Base-by-base conservation (phyloP, 1,140 invertebrate species). In the Bombus cullumanus region DNA sequence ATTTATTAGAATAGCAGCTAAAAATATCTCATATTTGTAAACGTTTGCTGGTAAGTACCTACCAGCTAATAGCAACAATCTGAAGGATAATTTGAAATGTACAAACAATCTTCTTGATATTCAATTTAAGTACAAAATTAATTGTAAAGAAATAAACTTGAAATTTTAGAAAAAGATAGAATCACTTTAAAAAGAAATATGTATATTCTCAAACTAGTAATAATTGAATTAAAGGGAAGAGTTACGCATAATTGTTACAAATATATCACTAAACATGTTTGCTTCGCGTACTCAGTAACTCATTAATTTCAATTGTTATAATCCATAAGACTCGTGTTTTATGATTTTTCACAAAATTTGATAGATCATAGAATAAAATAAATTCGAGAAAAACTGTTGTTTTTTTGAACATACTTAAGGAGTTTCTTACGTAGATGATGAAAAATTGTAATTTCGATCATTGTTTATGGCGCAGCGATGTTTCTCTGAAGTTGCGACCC, bases 401-500 rank as follows among this genome's bases (percentile, higher is more conserved):
- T 43, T 74, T 74, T n/a, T 10, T 18, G 62, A 34, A 12, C 2
- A 66, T 12, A 74, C 53, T 74, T 74, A 5, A 6, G 59, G 0
- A 37, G 25, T 81, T 59, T 64, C 13, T 62, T 34, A 13, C 18
- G 28, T 43, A 6, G n/a, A 34, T 37, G n/a, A 28, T 1, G 22
- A 13, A 18, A 43, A 43, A 43, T 41, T 15, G 6, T 34, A 68
- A 34, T 37, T 68, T 12, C 62, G 37, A 74, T 62, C 31, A 47
- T 66, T 43, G 37, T 59, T 57, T 31, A 71, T 6, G 9, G 4
- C 22, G 25, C 18, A 39, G 15, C 39, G 18, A 62, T 25, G 53
- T 71, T 41, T 81, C 71, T 74, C 13, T 74, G 41, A 82, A 82
- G 80, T 82, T 62, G 39, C 80, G 80, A 74, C 71, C 80, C 80